Percentiles rank a stretch among this genome's conserved stretches.
Conservation (phyloP, 2,113 vertebrate genomes). For the Struthidea cinerea region DNA sequence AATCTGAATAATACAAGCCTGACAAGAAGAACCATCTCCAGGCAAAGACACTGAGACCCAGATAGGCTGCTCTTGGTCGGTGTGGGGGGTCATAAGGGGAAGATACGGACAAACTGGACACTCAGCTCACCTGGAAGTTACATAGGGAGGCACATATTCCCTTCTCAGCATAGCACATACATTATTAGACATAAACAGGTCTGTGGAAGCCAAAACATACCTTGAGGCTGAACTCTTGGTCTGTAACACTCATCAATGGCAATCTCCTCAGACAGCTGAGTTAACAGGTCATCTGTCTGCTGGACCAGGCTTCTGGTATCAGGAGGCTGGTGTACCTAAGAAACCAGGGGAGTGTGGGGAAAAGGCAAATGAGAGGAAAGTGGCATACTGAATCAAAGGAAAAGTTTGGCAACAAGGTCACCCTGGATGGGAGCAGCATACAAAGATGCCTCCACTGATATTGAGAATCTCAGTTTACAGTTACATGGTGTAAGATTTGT, state of each 20-base stretch:
- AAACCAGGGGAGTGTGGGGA: neutral
- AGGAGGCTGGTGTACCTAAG: constrained; percentile 78
- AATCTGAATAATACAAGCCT: neutral
- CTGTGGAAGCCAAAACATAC: constrained; percentile 37
- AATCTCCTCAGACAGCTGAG: constrained; percentile 84
- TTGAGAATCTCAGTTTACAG: neutral
- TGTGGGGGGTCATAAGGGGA: neutral
- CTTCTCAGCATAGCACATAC: neutral
- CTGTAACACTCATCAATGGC: constrained; percentile 78
- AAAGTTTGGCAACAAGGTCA: neutral
- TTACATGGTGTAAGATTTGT: neutral
- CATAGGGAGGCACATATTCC: neutral
- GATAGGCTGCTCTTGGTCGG: neutral
- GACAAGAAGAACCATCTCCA: neutral
- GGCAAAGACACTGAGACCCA: neutral
- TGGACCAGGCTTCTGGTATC: constrained; percentile 82
- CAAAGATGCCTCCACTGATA: neutral
- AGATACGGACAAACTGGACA: neutral
- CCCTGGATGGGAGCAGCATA: neutral
- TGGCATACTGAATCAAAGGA: neutral
- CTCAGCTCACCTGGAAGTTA: neutral
- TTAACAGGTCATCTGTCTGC: constrained; percentile 84
- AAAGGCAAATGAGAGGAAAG: neutral
- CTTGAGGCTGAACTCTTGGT: constrained; percentile 50
- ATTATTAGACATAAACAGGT: neutral